A percentile compares a stretch with the other conserved stretches of the same genome.
Evolutionary conservation across 1,140 invertebrate genomes (phyloP).

Genomic region (Panulirus ornatus): DNA sequence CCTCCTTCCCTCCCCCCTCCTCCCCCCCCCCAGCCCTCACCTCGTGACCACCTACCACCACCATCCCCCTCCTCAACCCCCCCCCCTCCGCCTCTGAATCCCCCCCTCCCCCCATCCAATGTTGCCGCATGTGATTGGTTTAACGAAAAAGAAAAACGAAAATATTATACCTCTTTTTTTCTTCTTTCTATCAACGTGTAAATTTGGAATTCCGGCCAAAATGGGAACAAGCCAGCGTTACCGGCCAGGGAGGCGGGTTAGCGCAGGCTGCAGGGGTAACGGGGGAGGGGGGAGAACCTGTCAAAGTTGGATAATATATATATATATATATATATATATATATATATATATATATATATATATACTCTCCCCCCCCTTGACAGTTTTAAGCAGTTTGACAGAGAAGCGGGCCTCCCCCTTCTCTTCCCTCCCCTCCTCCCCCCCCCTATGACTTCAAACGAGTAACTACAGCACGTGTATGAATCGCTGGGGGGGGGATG

Average conservation of each 20-base stretch:
- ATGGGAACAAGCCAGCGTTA: not conserved
- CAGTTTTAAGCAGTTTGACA: no score
- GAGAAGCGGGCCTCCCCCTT: no score
- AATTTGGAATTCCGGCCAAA: conserved; percentile 4
- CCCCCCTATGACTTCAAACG: no score
- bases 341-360: no score
- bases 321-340: no score
- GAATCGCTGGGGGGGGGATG: no score
- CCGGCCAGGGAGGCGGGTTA: not conserved
- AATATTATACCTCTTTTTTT: not conserved
- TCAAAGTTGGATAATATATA: no score
- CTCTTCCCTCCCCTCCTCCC: no score
- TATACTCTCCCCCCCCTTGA: no score
- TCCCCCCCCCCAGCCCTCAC: not conserved
- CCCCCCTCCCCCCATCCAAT: not conserved
- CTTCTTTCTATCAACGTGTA: conserved; percentile 3
- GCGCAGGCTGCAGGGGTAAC: not conserved
- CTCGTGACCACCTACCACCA: not conserved
- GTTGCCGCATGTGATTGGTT: conserved; percentile 15
- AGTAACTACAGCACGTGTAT: no score
- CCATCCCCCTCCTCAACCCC: not conserved
- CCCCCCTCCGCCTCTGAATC: no score
- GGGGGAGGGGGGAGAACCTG: not conserved
- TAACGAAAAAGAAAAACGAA: conserved; percentile 2
- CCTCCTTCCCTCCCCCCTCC: not conserved